A percentile compares a stretch with the other conserved stretches of the same genome.
Conservation (phyloP, 2,888 invertebrate species). For the Synergus gifuensis region DNA sequence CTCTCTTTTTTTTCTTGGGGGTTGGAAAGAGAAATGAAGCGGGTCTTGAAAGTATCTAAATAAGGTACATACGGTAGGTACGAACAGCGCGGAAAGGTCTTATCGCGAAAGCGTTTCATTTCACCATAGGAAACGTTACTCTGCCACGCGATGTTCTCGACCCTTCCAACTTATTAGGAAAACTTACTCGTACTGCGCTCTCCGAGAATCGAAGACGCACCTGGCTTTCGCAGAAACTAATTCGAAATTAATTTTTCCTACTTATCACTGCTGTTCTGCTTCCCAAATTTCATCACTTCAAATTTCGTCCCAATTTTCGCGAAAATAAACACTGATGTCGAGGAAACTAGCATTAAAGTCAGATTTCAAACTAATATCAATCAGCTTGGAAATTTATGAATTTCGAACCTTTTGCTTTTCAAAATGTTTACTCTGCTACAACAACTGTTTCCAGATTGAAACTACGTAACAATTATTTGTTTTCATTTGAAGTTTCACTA, state of each 20-base stretch:
- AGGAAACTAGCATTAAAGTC: no score
- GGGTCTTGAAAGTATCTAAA: conserved; percentile 52
- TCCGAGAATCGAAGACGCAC: conserved; percentile 54
- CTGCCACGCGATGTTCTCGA: conserved; percentile 67
- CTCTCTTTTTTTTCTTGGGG: conserved; percentile 46
- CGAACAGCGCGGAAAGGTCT: conserved; percentile 62
- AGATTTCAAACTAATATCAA: no score
- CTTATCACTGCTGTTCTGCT: conserved; percentile 10
- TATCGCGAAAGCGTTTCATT: conserved; percentile 66
- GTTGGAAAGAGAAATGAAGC: conserved; percentile 49
- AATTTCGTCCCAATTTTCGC: no score
- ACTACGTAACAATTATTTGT: no score
- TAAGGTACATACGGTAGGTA: conserved; percentile 56
- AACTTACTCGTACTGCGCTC: conserved; percentile 54
- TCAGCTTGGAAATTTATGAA: no score
- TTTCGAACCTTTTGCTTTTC: no score
- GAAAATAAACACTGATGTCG: no score
- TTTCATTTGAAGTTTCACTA: no score
- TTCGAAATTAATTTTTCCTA: conserved; percentile 27
- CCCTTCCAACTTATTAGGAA: conserved; percentile 56
- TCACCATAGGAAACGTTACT: conserved; percentile 64
- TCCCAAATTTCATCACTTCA: not conserved
- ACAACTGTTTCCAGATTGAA: no score
- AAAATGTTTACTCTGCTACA: no score
- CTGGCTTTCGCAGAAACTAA: conserved; percentile 52